Conservation (phyloP, 2,888 invertebrate genomes). For the Lepidonotus clava region DNA sequence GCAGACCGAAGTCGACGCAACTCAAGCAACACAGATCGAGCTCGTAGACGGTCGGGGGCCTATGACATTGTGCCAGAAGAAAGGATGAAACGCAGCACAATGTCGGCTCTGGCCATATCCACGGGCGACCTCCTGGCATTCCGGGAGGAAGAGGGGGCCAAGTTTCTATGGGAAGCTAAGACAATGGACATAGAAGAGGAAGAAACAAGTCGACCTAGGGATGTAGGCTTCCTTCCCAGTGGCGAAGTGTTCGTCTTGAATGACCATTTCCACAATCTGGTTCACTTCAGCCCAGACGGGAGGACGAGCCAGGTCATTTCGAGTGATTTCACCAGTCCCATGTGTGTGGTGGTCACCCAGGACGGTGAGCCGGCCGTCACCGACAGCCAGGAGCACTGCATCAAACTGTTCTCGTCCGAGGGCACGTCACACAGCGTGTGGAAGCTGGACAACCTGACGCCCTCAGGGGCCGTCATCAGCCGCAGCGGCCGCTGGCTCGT, state of each 20-base stretch:
- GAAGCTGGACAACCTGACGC: conserved; percentile 34
- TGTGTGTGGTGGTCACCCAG: conserved; percentile 1
- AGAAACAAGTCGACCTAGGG: neutral
- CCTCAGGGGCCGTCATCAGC: conserved; percentile 5
- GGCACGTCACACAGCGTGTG: conserved; percentile 37
- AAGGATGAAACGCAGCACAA: neutral
- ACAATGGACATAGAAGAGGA: neutral
- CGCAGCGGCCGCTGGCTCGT: conserved; percentile 4
- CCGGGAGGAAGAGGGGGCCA: neutral
- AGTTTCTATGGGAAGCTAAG: neutral
- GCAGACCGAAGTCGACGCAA: neutral
- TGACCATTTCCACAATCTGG: conserved; percentile 29
- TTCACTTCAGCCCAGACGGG: neutral
- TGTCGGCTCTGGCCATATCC: neutral
- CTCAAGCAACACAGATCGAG: neutral
- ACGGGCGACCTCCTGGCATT: neutral
- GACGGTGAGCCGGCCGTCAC: conserved; percentile 23
- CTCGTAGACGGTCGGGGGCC: neutral
- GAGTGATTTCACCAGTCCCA: conserved; percentile 31
- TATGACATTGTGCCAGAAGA: neutral
- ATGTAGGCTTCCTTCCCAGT: conserved; percentile 26
- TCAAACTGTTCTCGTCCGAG: conserved; percentile 13
- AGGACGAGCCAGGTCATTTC: neutral
- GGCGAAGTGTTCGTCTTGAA: conserved; percentile 33
- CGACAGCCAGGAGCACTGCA: conserved; percentile 29